Base-by-base conservation (phyloP, 2,888 invertebrate genomes). In the Caenorhabditis wallacei region DNA sequence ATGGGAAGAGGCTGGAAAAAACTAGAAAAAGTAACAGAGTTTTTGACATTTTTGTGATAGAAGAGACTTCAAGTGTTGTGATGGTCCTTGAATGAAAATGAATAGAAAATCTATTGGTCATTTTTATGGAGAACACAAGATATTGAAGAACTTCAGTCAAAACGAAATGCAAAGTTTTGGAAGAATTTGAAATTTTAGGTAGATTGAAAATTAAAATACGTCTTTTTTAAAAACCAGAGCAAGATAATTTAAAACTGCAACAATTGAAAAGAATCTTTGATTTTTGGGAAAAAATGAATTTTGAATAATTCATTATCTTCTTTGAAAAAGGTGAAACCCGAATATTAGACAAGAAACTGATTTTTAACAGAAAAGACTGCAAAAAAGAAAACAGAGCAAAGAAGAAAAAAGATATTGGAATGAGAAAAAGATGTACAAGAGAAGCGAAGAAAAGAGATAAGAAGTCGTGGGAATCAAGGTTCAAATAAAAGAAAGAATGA, bases 401-500 rank as follows among this genome's bases (percentile, higher is more conserved):
- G 8, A 5, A 46, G 18, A 26, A 35, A 46, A 43, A 35, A n/a
- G 48, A 46, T n/a, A 13, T 30, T 40, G 48, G 57, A 18, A 43
- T 57, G 16, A 24, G 51, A n/a, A n/a, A n/a, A n/a, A n/a, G 64
- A 30, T 54, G 64, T 54, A 61, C 64, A 57, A 57, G 48, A 20
- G 59, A 18, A 54, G 18, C 16, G 18, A 37, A 24, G 54, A 46
- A 35, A 37, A 51, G 59, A 51, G 59, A 59, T 68, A 76, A 76
- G 76, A 68, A 68, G 76, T 59, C 75, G 75, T 75, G 75, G 75
- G 75, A 75, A 57, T 37, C 24, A 13, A 22, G 30, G 46, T 61
- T 37, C 30, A n/a, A 22, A 20, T 48, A 30, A 26, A 37, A 56
- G 16, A 61, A 22, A 37, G 24, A 20, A 63, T 37, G 48, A 37